Evolutionary conservation across 2,113 vertebrate genomes (phyloP).

Genomic region (Apeltes quadracus): DNA sequence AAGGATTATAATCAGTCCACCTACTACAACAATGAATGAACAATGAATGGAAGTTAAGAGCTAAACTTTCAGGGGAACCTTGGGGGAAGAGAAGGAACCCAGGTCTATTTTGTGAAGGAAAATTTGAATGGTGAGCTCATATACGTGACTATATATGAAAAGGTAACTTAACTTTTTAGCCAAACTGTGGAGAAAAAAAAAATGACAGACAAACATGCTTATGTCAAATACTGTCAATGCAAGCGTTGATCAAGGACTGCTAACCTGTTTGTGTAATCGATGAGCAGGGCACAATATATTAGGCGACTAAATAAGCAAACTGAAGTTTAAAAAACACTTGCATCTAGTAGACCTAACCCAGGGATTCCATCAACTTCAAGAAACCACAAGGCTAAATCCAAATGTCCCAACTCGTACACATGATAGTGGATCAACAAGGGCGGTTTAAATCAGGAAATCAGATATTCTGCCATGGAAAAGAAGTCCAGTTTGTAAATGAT

Average conservation of each 20-base stretch:
- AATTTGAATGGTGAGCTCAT: background rate
- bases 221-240: background rate
- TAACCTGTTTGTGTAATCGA: background rate
- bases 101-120: background rate
- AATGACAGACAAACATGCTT: background rate
- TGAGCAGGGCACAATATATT: background rate
- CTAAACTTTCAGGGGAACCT: background rate
- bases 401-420: background rate
- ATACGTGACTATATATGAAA: background rate
- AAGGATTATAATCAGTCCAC: background rate
- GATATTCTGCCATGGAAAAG: background rate
- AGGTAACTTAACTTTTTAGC: background rate
- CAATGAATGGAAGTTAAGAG: background rate
- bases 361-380: background rate
- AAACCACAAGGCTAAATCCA: constrained; percentile 14
- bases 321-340: background rate
- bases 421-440: background rate
- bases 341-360: constrained; percentile 3
- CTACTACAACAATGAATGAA: background rate
- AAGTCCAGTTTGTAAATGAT: too few species aligned
- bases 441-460: background rate
- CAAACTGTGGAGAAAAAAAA: background rate
- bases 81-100: too few species aligned
- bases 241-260: background rate
- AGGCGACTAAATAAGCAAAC: background rate